These are phyloP conservation scores for Aplysia californica DNA, from an alignment of 1,140 invertebrate species.

Conservation along the genomic window DNA sequence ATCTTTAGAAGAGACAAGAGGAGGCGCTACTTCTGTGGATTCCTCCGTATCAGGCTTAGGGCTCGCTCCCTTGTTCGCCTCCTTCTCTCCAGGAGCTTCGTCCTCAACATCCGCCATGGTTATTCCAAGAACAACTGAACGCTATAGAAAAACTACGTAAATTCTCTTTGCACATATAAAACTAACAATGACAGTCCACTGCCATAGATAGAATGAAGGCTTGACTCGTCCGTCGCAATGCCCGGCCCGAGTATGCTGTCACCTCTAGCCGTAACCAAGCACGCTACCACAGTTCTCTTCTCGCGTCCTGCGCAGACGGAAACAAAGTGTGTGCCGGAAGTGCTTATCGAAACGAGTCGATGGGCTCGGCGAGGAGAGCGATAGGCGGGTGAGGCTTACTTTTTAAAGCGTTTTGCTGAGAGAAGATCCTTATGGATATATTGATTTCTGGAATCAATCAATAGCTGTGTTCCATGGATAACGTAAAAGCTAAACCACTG, in stretches of 20 bases:
- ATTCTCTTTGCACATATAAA: background rate
- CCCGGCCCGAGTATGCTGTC: too few species aligned
- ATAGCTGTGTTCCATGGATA: too few species aligned
- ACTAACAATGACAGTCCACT: background rate
- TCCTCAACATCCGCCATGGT: slow-evolving; percentile 43
- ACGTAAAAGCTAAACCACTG: too few species aligned
- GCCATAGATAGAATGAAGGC: background rate
- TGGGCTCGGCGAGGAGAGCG: too few species aligned
- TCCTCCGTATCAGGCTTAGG: slow-evolving; percentile 49
- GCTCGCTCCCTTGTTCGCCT: slow-evolving; percentile 53
- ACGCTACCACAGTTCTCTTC: background rate
- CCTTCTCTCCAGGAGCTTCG: slow-evolving; percentile 51
- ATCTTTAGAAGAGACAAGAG: slow-evolving; percentile 40
- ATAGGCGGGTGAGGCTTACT: too few species aligned
- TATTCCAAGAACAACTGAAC: background rate
- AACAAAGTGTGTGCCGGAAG: too few species aligned
- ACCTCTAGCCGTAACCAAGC: background rate
- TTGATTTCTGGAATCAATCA: too few species aligned
- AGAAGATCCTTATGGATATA: too few species aligned
- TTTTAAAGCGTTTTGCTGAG: too few species aligned
- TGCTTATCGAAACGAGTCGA: too few species aligned
- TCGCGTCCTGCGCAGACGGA: background rate
- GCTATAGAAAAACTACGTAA: background rate
- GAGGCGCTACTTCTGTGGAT: slow-evolving; percentile 48
- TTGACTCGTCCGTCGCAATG: too few species aligned